Evolutionary conservation across 37 sponge, comb jelly and placozoan genomes (phyloP), one percentile per base, ranked within the genome.

Genomic region (Diacarnus erythraeanus): DNA sequence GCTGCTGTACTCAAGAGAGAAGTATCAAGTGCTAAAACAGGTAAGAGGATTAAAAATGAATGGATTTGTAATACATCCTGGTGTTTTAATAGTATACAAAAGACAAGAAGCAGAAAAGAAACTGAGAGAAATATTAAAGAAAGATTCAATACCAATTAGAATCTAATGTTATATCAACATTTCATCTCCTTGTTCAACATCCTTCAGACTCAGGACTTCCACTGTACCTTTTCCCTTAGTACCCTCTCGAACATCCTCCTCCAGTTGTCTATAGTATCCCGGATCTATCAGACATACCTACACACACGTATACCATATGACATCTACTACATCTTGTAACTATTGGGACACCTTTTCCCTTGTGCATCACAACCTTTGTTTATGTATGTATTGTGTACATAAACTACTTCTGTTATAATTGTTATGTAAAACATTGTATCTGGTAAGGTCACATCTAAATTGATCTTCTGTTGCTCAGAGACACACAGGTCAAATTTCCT

Each of bases 181-280:
- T 77, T 93, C 94, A 57, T 96, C 97, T 36, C 92, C 92, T 69
- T 96, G 94, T 42, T 84, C 92, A n/a, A 96, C 76, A 65, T 94
- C 97, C 72, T 91, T 93, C 51, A 96, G 68, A 75, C 83, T 94
- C 42, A 96, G 72, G 4, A 96, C 89, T 56, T 96, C 97, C 59
- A 96, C 81, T 44, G 83, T 65, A 2, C 97, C 97, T 23, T 37
- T 61, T 0, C 96, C 96, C 36, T 79, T 91, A 0, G 97, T 96
- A n/a, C 91, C 92, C 20, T 33, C 59, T 35, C 88, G 51, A 22
- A 96, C 89, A n/a, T 82, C 35, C 31, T 93, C 97, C 42, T 96
- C 97, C 47, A 93, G 43, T 17, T 79, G 61, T 36, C 94, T 39
- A 43, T 78, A 90, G 60, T 60, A 57, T 21, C 97, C 97, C 0